phyloP scores from a whole-genome alignment of 2,113 vertebrate genomes.

The human region GRCh38 chr18:12253501-12254000 shows the following conservation, averaged over 20 bases:
- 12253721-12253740: not conserved
- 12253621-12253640: fast-evolving
- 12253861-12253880: not conserved
- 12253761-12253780: not conserved
- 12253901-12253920: not conserved
- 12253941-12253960: not conserved
- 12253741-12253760: fast-evolving
- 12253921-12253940: not conserved
- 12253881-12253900: not conserved
- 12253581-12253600: not conserved
- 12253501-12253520: not conserved
- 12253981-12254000: not conserved
- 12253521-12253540: not conserved
- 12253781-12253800: fast-evolving
- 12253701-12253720: not conserved
- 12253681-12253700: not conserved
- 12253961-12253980: too few species aligned
- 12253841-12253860: not conserved
- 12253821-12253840: not conserved
- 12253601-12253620: fast-evolving
- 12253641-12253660: too few species aligned
- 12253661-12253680: not conserved
- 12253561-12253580: fast-evolving
- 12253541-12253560: not conserved
- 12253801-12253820: not conserved